Percentiles rank a stretch among this genome's conserved stretches.
Evolutionary conservation across 2,113 vertebrate genomes (phyloP).

Genomic region (Chaetodon trifascialis): DNA sequence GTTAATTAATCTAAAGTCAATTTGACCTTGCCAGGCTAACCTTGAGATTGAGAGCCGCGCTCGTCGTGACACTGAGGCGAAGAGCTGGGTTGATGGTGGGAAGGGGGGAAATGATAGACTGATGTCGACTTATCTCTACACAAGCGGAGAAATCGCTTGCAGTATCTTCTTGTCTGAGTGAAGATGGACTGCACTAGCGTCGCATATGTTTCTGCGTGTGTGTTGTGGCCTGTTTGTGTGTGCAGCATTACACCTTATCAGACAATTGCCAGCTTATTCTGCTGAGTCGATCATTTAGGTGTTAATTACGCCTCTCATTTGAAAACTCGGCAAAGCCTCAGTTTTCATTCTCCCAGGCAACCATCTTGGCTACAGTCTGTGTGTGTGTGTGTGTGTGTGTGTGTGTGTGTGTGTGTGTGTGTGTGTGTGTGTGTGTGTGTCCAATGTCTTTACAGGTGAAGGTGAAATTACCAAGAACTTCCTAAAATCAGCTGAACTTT

Average conservation of each 20-base stretch:
- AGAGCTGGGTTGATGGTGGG: conserved; percentile 20
- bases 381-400: not conserved
- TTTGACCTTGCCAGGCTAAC: conserved; percentile 84
- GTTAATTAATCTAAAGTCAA: conserved; percentile 88
- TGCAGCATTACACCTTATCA: conserved; percentile 54
- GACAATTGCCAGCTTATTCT: conserved; percentile 57
- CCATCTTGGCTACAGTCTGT: conserved; percentile 25
- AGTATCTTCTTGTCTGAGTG: conserved; percentile 46
- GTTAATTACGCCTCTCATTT: conserved; percentile 73
- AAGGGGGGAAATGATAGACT: conserved; percentile 26
- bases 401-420: conserved; percentile 8
- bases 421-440: not conserved
- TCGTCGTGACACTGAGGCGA: conserved; percentile 47
- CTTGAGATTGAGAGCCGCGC: conserved; percentile 75
- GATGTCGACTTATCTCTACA: conserved; percentile 47
- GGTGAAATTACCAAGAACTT: conserved; percentile 1
- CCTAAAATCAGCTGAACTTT: not conserved
- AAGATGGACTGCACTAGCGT: conserved; percentile 17
- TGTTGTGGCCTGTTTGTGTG: conserved; percentile 13
- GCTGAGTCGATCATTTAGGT: conserved; percentile 69
- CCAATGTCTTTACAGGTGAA: conserved; percentile 1
- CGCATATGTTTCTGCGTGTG: conserved; percentile 14
- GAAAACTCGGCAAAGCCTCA: conserved; percentile 26
- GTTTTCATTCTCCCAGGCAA: conserved; percentile 28
- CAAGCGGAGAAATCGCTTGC: conserved; percentile 45